Percentiles rank a stretch among this genome's conserved stretches.
Conservation (phyloP, 2,113 vertebrate species). For the Empidonax alnorum region DNA sequence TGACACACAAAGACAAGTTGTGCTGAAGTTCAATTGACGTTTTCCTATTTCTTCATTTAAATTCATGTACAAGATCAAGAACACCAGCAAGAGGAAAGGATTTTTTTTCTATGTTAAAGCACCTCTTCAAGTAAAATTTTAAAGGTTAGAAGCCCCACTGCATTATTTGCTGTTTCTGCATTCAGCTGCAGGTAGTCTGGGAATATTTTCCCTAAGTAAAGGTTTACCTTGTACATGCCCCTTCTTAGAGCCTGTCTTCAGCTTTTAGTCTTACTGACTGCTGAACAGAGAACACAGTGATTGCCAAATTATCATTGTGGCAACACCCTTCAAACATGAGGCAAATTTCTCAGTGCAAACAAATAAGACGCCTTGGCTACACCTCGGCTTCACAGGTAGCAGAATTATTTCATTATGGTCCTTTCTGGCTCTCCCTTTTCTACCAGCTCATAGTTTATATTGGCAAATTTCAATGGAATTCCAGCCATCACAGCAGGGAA, state of each 20-base stretch:
- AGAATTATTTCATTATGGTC: neutral
- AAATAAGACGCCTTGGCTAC: neutral
- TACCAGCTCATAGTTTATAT: neutral
- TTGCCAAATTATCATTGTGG: neutral
- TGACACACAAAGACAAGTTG: neutral
- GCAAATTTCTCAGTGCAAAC: neutral
- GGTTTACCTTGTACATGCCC: neutral
- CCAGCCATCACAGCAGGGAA: neutral
- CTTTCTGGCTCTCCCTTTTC: neutral
- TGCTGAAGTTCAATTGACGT: neutral
- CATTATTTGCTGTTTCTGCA: neutral
- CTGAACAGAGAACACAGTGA: neutral
- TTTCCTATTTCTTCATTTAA: neutral
- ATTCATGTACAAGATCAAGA: neutral
- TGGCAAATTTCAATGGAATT: neutral
- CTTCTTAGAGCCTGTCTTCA: neutral
- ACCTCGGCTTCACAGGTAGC: neutral
- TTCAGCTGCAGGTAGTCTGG: neutral
- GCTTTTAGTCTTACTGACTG: neutral
- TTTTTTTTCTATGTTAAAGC: neutral
- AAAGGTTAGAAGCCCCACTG: neutral
- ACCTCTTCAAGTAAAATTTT: neutral
- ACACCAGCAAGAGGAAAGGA: neutral
- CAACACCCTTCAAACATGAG: neutral
- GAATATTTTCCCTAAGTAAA: neutral